Evolutionary conservation across 2,888 invertebrate species (phyloP).

Genomic region (Idaea biselata): DNA sequence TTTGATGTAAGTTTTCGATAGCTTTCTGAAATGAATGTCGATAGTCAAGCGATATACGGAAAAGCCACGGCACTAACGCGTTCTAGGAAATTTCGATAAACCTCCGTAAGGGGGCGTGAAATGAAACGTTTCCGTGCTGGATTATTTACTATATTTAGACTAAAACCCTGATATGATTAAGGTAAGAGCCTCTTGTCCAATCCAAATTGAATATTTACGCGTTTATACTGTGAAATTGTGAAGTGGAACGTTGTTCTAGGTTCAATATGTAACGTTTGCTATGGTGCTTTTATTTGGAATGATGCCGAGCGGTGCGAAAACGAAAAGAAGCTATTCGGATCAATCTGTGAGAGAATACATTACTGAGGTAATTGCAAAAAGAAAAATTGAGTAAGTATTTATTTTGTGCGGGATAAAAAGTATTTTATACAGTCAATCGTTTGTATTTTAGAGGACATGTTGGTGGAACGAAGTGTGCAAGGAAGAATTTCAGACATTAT

Average conservation of each 20-base stretch:
- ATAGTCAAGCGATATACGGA: conserved; percentile 13
- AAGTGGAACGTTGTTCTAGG: conserved; percentile 49
- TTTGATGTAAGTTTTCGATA: conserved; percentile 8
- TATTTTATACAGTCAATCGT: conserved; percentile 14
- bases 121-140: conserved; percentile 47
- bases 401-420: conserved; percentile 7
- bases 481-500: conserved; percentile 92
- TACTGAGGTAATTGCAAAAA: conserved; percentile 84
- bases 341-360: conserved; percentile 90
- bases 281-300: conserved; percentile 59
- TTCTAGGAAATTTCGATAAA: conserved; percentile 26
- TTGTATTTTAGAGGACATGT: conserved; percentile 87
- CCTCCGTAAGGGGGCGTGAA: conserved; percentile 56
- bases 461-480: conserved; percentile 98
- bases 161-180: conserved; percentile 68
- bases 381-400: neutral
- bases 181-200: conserved; percentile 45
- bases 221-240: conserved; percentile 26
- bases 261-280: conserved; percentile 61
- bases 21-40: conserved; percentile 6
- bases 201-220: conserved; percentile 29
- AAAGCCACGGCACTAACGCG: conserved; percentile 9
- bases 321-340: conserved; percentile 88
- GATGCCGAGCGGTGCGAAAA: conserved; percentile 62
- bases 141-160: conserved; percentile 50